These are phyloP conservation scores for Pinctada fucata DNA, from an alignment of 2,888 invertebrate genomes.

Conservation along the genomic window DNA sequence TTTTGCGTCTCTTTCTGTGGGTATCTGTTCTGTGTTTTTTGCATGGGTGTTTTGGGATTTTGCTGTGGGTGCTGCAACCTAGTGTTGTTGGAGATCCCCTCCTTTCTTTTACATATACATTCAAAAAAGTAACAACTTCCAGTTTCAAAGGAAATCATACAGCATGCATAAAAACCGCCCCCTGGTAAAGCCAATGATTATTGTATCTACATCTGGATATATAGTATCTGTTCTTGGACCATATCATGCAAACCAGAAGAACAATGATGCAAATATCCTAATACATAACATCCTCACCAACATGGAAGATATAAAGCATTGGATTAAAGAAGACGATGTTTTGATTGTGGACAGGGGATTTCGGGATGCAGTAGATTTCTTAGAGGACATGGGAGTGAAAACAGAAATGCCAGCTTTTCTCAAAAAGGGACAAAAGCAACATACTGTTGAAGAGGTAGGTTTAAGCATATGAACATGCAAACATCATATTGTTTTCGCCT, in stretches of 20 bases:
- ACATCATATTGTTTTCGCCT: background rate
- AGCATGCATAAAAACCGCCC: too few species aligned
- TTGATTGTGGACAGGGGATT: constrained; percentile 34
- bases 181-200: too few species aligned
- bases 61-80: too few species aligned
- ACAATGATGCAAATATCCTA: constrained; percentile 36
- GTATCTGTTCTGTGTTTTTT: too few species aligned
- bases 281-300: constrained; percentile 23
- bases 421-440: constrained; percentile 34
- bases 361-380: constrained; percentile 20
- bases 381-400: constrained; percentile 29
- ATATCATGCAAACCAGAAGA: constrained; percentile 30
- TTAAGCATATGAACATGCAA: background rate
- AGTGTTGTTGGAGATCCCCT: too few species aligned
- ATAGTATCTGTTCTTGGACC: constrained; percentile 14
- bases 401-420: constrained; percentile 32
- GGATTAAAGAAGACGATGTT: constrained; percentile 28
- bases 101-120: too few species aligned
- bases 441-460: constrained; percentile 26
- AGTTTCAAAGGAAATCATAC: too few species aligned
- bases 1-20: too few species aligned
- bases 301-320: constrained; percentile 21
- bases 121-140: too few species aligned
- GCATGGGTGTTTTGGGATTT: too few species aligned
- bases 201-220: too few species aligned